A percentile compares a stretch with the other conserved stretches of the same genome.
These are phyloP conservation scores for Hirudo medicinalis DNA, from an alignment of 1,140 invertebrate species.

Conservation along the genomic window DNA sequence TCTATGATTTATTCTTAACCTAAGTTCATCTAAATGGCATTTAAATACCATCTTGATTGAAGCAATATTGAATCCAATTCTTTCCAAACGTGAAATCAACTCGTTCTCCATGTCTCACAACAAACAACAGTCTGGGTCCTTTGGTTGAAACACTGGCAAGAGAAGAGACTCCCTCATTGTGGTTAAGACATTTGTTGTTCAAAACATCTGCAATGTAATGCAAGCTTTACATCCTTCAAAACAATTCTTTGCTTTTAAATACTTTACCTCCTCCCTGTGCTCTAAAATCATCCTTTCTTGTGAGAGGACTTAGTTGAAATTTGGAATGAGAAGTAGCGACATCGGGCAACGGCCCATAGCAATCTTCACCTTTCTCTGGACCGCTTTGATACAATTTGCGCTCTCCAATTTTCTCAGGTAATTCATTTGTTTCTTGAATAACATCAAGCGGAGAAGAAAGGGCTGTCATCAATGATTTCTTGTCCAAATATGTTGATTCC, in stretches of 20 bases:
- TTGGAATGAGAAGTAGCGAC: conserved; percentile 4
- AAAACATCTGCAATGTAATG: too few species aligned
- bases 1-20: not conserved
- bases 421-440: conserved; percentile 4
- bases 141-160: conserved; percentile 16
- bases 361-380: not conserved
- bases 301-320: not conserved
- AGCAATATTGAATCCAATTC: conserved; percentile 71
- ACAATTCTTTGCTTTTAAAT: too few species aligned
- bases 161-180: not conserved
- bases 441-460: not conserved
- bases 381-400: not conserved
- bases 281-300: too few species aligned
- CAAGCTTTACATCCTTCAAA: too few species aligned
- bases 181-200: not conserved
- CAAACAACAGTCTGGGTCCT: conserved; percentile 50
- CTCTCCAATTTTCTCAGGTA: not conserved
- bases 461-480: not conserved
- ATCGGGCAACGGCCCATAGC: not conserved
- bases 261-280: too few species aligned
- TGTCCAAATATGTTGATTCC: conserved; percentile 9
- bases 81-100: conserved; percentile 76
- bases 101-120: conserved; percentile 73
- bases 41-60: conserved; percentile 63
- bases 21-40: not conserved